Evolutionary conservation across 2,888 invertebrate species (phyloP), one percentile per base, ranked within the genome.

Genomic region (Ypsolopha sequella): DNA sequence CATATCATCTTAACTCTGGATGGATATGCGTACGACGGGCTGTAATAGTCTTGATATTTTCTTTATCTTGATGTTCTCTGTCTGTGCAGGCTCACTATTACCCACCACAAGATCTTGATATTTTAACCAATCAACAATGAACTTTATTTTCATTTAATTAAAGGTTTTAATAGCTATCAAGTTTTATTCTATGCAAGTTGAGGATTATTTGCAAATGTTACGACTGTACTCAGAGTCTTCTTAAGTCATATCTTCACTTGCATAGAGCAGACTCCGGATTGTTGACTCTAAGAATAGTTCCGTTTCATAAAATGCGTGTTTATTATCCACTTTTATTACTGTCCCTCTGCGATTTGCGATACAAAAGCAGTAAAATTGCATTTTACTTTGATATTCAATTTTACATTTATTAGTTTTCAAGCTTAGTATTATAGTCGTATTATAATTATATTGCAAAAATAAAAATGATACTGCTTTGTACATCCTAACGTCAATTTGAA

Each of bases 31-130:
- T 80, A 70, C 76, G 82, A 82, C 84, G 77, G 73, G 77, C 71
- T 72, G 72, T 84, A 85, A 85, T 80, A 80, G 80, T 80, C 80
- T 80, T 86, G 84, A 85, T 86, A 84, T 81, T 85, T 81, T 84
- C 85, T 86, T 85, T 86, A 86, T 86, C 85, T 81, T 61, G 65
- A 41, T 24, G 24, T 24, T 24, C 24, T 24, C 24, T 11, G 34
- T 36, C 35, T 47, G 35, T 47, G 11, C 35, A 35, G 47, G 34
- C 10, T 38, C 2, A 10, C 9, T 38, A 10, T 38, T 9, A 10
- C n/a, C 9, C 10, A 38, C 9, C n/a, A 38, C n/a, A 38, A 2
- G 2, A 38, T 38, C 39, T 38, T 38, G 9, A n/a, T 38, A 38
- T 38, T 38, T 38, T 38, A 6, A 10, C n/a, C 39, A 38, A 38